These are phyloP conservation scores for Stigmatopora nigra DNA, from an alignment of 2,113 vertebrate genomes.

Conservation along the genomic window DNA sequence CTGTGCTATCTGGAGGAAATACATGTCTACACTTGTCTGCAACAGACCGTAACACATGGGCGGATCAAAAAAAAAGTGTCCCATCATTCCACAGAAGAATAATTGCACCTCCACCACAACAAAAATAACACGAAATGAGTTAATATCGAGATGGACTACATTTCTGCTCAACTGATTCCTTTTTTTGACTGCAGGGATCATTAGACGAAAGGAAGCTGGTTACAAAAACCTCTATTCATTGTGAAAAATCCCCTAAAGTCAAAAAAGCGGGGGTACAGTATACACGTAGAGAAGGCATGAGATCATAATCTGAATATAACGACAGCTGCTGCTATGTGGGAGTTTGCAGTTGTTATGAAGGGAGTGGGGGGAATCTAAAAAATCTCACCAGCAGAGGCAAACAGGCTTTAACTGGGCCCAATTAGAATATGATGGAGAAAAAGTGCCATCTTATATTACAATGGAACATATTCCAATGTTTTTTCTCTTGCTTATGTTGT, in stretches of 20 bases:
- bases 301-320: constrained; percentile 60
- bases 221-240: constrained; percentile 5
- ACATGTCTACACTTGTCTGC: constrained; percentile 33
- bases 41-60: constrained; percentile 14
- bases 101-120: constrained; percentile 22
- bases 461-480: too few species aligned
- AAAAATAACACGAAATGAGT: not conserved
- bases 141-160: constrained; percentile 6
- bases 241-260: constrained; percentile 11
- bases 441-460: too few species aligned
- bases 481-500: too few species aligned
- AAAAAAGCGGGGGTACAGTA: constrained; percentile 13
- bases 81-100: constrained; percentile 31
- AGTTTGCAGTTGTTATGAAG: constrained; percentile 34
- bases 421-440: too few species aligned
- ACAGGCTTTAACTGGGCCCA: not conserved
- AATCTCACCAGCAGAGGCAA: constrained; percentile 33
- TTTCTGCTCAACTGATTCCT: constrained; percentile 21
- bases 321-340: constrained; percentile 55
- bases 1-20: constrained; percentile 1
- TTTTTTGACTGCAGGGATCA: not conserved
- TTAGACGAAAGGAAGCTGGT: constrained; percentile 1
- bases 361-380: constrained; percentile 20
- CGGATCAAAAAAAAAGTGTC: constrained; percentile 17
- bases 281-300: constrained; percentile 37